Evolutionary conservation across 2,113 vertebrate species (phyloP), one percentile per base, ranked within the genome.

Genomic region (Oxyura jamaicensis): DNA sequence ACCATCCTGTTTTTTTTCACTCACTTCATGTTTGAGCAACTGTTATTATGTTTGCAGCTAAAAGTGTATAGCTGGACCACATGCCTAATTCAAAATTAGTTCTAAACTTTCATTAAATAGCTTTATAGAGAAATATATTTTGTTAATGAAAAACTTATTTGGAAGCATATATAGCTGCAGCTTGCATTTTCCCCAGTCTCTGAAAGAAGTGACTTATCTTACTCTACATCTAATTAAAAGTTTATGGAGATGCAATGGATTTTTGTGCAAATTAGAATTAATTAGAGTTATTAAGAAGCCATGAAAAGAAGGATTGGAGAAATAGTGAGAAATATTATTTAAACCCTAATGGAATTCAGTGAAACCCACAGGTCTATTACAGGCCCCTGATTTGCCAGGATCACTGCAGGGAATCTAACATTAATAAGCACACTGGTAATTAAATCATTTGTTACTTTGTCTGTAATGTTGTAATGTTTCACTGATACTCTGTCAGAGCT

Each of bases 261-360:
- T 97, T 98, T 98, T 96, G 93, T 98, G 96, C 97, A 98, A 98
- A 98, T 98, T 98, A 98, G 98, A 98, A 98, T 98, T 98, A 98
- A 98, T 98, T 98, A 98, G 98, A 97, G 98, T 98, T 98, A 98
- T 98, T 98, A 98, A 98, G 97, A 97, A 98, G 95, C 97, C 96
- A 97, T 98, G 98, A 98, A 98, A 98, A 98, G 97, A 98, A 98
- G 97, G 97, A 98, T 98, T 98, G 98, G 97, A 98, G 97, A 98
- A 98, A 98, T 98, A 98, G 98, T 98, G 98, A 98, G 98, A 98
- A 98, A 98, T 98, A 98, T 98, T 98, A 98, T 98, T 98, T 98
- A 98, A 98, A 98, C 97, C 98, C 98, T 98, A 98, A 98, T 98
- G 98, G 98, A 98, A 98, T 98, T 98, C 98, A 98, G 98, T 92